Evolutionary conservation across 2,888 invertebrate species (phyloP).

Genomic region (Lithophane socia): DNA sequence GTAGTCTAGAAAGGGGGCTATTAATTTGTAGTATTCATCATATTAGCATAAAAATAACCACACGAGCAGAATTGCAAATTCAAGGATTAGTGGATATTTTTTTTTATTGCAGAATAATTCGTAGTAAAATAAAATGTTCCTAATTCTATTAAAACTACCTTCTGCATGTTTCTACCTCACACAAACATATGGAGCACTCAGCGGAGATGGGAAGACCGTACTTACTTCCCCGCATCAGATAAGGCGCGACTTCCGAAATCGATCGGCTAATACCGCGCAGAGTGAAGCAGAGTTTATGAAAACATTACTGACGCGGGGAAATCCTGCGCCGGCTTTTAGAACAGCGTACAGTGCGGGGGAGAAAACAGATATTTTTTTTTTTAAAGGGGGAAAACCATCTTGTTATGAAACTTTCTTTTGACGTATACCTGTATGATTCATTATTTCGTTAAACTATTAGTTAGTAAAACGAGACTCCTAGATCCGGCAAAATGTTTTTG

Average conservation of each 20-base stretch:
- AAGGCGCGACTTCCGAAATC: conserved; percentile 65
- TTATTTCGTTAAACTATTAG: too few relatives aligned
- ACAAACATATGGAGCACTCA: conserved; percentile 45
- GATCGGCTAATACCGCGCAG: conserved; percentile 52
- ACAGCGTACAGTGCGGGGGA: neutral
- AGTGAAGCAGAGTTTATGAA: conserved; percentile 41
- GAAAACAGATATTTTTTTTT: neutral
- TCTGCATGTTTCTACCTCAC: neutral
- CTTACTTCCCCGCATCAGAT: conserved; percentile 61
- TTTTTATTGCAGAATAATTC: neutral
- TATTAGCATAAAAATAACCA: neutral
- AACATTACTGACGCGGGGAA: conserved; percentile 43
- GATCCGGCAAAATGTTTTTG: neutral
- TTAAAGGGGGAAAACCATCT: neutral
- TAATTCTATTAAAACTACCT: neutral
- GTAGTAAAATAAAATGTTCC: neutral
- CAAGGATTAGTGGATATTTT: neutral
- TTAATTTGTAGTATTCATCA: too few relatives aligned
- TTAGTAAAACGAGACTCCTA: too few relatives aligned
- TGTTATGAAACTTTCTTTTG: too few relatives aligned
- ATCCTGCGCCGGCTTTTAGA: conserved; percentile 37
- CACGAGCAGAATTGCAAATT: neutral
- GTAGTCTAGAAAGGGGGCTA: too few relatives aligned
- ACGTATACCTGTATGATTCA: too few relatives aligned
- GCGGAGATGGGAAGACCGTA: conserved; percentile 61